Conservation (phyloP, 2,113 vertebrate species). For the Columba janthina region DNA sequence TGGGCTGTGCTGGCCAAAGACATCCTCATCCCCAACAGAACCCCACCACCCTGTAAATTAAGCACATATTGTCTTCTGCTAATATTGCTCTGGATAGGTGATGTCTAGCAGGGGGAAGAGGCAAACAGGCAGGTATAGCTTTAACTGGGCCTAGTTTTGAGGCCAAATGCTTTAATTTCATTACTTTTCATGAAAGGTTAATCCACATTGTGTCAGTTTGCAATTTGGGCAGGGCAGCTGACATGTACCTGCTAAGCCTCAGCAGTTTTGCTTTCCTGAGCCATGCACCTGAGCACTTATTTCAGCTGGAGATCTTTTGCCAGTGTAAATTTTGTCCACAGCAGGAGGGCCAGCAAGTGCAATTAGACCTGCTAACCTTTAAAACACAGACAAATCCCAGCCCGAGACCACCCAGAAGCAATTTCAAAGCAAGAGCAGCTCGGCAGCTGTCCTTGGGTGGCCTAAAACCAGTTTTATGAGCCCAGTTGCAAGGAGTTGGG, state of each 20-base stretch:
- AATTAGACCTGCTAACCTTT: neutral
- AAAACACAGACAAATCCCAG: neutral
- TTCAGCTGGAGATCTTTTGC: neutral
- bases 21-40: neutral
- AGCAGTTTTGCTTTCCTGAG: neutral
- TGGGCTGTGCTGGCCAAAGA: neutral
- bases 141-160: neutral
- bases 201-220: neutral
- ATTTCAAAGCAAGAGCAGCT: neutral
- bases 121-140: neutral
- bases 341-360: accelerated
- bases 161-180: neutral
- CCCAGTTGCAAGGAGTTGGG: neutral
- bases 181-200: neutral
- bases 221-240: neutral
- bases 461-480: neutral
- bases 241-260: neutral
- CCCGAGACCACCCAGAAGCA: neutral
- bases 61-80: neutral
- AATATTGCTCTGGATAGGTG: accelerated
- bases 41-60: neutral
- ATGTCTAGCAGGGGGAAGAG: neutral
- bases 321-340: neutral
- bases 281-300: neutral
- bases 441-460: neutral